These are phyloP conservation scores for Boloria selene DNA, from an alignment of 2,888 invertebrate species.

Conservation along the genomic window DNA sequence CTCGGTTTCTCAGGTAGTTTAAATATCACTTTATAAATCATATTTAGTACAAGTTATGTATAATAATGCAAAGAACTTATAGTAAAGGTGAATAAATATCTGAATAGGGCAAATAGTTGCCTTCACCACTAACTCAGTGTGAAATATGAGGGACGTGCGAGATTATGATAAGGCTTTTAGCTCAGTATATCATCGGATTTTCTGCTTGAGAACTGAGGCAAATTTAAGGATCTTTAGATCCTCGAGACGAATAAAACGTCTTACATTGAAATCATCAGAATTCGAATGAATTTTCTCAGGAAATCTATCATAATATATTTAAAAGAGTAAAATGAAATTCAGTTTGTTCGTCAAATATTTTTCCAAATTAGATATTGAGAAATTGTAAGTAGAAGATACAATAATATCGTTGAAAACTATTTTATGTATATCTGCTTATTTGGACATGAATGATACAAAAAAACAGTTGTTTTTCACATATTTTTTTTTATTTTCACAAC, in stretches of 20 bases:
- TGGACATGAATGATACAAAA: too few relatives aligned
- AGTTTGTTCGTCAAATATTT: too few relatives aligned
- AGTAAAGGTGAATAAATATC: slow-evolving; percentile 47
- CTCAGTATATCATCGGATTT: slow-evolving; percentile 78
- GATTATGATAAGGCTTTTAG: slow-evolving; percentile 77
- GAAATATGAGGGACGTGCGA: slow-evolving; percentile 79
- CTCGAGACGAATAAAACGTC: not conserved
- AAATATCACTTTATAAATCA: too few relatives aligned
- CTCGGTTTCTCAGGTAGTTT: too few relatives aligned
- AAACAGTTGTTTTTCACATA: too few relatives aligned
- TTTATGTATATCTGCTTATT: too few relatives aligned
- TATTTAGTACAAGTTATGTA: not conserved
- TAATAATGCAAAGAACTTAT: not conserved
- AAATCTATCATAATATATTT: too few relatives aligned
- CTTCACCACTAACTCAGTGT: slow-evolving; percentile 62
- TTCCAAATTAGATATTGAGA: too few relatives aligned
- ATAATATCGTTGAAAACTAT: too few relatives aligned
- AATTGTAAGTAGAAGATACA: too few relatives aligned
- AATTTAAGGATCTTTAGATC: slow-evolving; percentile 60
- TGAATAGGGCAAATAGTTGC: slow-evolving; percentile 65
- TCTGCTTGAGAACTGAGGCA: slow-evolving; percentile 69
- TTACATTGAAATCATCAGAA: slow-evolving; percentile 7
- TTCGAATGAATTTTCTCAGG: not conserved
- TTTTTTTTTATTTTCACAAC: too few relatives aligned
- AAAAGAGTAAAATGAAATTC: too few relatives aligned